A percentile compares a stretch with the other conserved stretches of the same genome.
phyloP scores from a whole-genome alignment of 2,113 vertebrate species.

The Mixornis gularis region DNA sequence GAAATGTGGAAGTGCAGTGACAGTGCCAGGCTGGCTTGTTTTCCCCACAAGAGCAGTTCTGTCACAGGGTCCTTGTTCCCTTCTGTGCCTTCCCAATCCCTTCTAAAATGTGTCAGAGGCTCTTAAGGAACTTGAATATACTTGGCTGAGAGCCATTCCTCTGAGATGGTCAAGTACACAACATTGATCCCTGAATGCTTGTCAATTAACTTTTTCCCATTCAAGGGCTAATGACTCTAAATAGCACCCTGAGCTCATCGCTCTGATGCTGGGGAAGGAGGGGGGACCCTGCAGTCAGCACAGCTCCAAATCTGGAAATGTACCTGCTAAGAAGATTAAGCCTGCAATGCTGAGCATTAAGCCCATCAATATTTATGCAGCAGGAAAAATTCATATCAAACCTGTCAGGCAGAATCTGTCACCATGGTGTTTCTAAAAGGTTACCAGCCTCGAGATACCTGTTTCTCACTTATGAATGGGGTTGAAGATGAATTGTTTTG shows the following conservation, averaged over 20 bases:
- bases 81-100: neutral
- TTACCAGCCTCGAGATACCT: neutral
- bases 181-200: neutral
- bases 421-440: neutral
- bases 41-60: neutral
- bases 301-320: neutral
- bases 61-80: accelerated
- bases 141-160: neutral
- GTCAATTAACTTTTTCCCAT: slow-evolving; percentile 3
- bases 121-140: neutral
- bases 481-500: neutral
- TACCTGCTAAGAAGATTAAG: slow-evolving; percentile 13
- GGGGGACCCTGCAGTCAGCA: neutral
- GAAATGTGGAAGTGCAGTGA: neutral
- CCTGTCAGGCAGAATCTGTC: slow-evolving; percentile 10
- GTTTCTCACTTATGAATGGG: neutral
- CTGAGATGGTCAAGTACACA: neutral
- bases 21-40: neutral
- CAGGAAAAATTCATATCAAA: neutral
- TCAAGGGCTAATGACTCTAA: neutral
- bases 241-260: neutral
- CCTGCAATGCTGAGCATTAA: neutral
- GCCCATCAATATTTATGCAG: slow-evolving; percentile 32
- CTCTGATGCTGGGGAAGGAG: accelerated
- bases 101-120: neutral